Conservation (phyloP, 2,113 vertebrate species). For the Urocynchramus pylzowi region DNA sequence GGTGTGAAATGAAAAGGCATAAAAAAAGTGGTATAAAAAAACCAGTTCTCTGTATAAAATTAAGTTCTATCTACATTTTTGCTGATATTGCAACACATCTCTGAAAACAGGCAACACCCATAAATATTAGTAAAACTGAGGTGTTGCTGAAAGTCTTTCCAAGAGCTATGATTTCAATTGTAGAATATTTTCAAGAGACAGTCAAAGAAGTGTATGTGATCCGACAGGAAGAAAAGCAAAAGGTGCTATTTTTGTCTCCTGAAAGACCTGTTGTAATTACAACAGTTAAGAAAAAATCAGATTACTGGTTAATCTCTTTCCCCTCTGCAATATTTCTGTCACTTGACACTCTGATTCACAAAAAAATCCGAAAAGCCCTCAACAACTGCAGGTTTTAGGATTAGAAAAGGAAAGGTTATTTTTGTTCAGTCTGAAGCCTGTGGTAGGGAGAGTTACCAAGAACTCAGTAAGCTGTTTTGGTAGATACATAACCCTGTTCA, state of each 20-base stretch:
- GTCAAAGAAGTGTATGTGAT: not conserved
- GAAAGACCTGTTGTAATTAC: conserved; percentile 21
- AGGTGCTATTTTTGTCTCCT: conserved; percentile 18
- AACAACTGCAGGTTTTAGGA: not conserved
- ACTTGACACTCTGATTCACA: not conserved
- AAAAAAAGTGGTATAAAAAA: not conserved
- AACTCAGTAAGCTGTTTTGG: not conserved
- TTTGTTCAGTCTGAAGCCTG: not conserved
- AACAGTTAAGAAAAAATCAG: not conserved
- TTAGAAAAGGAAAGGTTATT: not conserved
- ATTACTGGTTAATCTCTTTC: not conserved
- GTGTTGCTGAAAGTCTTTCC: not conserved
- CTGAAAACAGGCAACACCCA: not conserved
- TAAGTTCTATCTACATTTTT: not conserved
- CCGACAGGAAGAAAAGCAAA: not conserved
- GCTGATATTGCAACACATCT: not conserved
- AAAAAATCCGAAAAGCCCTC: not conserved
- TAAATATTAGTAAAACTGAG: not conserved
- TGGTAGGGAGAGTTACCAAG: not conserved
- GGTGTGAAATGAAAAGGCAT: not conserved
- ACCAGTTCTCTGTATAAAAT: not conserved
- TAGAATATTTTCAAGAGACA: not conserved
- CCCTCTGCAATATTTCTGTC: not conserved
- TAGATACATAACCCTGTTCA: not conserved
- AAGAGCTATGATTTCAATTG: not conserved